Evolutionary conservation across 1,140 invertebrate genomes (phyloP), one percentile per base, ranked within the genome.

Genomic region (Gryllus bimaculatus): DNA sequence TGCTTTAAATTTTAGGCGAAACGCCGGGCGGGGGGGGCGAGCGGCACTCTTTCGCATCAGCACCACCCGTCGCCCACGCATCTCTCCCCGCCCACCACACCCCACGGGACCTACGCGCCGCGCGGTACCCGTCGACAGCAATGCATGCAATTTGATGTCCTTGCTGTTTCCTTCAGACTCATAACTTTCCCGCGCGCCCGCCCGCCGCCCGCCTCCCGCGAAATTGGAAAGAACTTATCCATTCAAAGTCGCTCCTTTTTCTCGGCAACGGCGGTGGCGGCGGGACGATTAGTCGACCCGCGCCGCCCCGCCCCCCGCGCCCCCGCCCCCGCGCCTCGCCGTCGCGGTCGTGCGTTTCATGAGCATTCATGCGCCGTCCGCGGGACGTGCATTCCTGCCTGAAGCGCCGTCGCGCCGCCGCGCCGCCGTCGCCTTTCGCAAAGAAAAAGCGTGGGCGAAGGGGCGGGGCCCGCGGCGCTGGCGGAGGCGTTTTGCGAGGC

Each of bases 161-260:
- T 66, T 66, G 54, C 54, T 7, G 2, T 66, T 66, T 66, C 7
- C 54, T 7, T 7, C 54, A 13, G 54, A 66, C 54, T 66, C 54
- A 66, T 66, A 66, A 66, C 54, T 66, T 39, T 39, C 26, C 26
- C 26, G 54, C 18, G 2, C 54, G 54, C 54, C 54, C 7, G n/a
- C 54, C 54, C 54, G 18, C 54, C 49, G 54, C 18, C 54, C 54
- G 54, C 54, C 54, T 66, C 54, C 54, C 54, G 18, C 54, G 18
- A 66, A 66, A 66, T 66, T 66, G 54, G 54, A 66, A 66, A 66
- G 54, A 66, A 66, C 54, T 66, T 66, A 66, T 66, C 54, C 54
- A 66, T 66, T 66, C 54, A 66, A 66, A 66, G 54, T 66, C 54
- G 54, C 54, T 66, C 54, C 54, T 66, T 66, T 66, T 66, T 18